These are phyloP conservation scores for Agrochola litura DNA, from an alignment of 2,888 invertebrate species.

Conservation along the genomic window DNA sequence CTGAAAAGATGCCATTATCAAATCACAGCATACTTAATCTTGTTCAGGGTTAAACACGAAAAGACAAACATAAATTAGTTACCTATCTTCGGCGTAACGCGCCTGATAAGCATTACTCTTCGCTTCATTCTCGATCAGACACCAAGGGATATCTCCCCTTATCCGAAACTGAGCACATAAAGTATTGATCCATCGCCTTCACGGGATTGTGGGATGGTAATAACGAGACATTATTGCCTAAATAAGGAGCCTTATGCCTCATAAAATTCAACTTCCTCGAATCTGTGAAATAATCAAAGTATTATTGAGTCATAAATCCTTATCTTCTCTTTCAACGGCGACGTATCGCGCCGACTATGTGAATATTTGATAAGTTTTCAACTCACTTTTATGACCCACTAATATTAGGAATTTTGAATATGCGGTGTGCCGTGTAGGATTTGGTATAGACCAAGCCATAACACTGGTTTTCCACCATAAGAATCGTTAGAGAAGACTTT, in stretches of 20 bases:
- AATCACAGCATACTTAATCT: conserved; percentile 6
- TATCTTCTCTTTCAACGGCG: conserved; percentile 79
- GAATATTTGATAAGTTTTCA: conserved; percentile 85
- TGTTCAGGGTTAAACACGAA: conserved; percentile 13
- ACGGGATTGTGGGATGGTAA: conserved; percentile 76
- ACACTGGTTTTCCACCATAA: neutral
- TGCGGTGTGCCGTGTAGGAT: conserved; percentile 17
- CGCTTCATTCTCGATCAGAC: conserved; percentile 52
- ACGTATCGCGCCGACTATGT: conserved; percentile 79
- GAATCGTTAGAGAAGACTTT: neutral
- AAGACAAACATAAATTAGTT: conserved; percentile 45
- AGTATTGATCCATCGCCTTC: conserved; percentile 75
- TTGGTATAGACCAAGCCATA: neutral
- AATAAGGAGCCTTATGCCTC: conserved; percentile 84
- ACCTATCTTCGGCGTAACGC: conserved; percentile 41
- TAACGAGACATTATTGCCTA: conserved; percentile 83
- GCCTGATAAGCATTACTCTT: conserved; percentile 54
- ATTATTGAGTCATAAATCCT: conserved; percentile 88
- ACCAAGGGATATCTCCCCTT: conserved; percentile 59
- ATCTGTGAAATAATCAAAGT: conserved; percentile 88
- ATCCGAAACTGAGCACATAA: conserved; percentile 64
- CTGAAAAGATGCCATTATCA: neutral
- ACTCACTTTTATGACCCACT: conserved; percentile 71
- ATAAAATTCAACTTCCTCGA: conserved; percentile 86
- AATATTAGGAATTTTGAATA: conserved; percentile 59